A percentile compares a stretch with the other conserved stretches of the same genome.
Conservation (phyloP, 2,113 vertebrate species). For the Gasterosteus aculeatus region DNA sequence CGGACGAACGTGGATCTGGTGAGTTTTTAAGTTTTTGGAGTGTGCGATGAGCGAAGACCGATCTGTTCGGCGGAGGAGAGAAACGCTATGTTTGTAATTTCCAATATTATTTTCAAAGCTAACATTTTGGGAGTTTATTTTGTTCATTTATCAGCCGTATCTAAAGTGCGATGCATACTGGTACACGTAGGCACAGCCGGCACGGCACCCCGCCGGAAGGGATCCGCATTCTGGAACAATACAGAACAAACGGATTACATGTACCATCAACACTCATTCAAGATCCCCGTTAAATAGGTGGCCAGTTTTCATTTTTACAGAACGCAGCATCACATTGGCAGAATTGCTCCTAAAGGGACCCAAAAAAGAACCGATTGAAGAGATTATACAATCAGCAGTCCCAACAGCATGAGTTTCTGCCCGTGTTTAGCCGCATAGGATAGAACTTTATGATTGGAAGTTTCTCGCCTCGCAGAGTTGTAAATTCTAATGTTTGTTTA, state of each 20-base stretch:
- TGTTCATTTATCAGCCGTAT: background rate
- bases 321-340: background rate
- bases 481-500: background rate
- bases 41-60: background rate
- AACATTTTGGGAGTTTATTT: background rate
- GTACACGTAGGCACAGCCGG: slow-evolving; percentile 5
- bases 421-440: background rate
- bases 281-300: background rate
- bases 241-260: background rate
- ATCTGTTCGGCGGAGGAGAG: background rate
- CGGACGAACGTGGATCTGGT: background rate
- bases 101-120: background rate
- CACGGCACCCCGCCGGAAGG: background rate
- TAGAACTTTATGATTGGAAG: background rate
- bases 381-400: background rate
- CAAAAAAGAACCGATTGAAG: background rate
- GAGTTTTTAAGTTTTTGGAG: background rate
- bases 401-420: background rate
- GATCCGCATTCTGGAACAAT: background rate
- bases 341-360: background rate
- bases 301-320: background rate
- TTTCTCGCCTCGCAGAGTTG: background rate
- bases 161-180: background rate
- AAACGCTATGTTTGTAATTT: background rate
- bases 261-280: background rate